Conservation (phyloP, 64 coral and sea anemone genomes). For the Pocillopora verrucosa region DNA sequence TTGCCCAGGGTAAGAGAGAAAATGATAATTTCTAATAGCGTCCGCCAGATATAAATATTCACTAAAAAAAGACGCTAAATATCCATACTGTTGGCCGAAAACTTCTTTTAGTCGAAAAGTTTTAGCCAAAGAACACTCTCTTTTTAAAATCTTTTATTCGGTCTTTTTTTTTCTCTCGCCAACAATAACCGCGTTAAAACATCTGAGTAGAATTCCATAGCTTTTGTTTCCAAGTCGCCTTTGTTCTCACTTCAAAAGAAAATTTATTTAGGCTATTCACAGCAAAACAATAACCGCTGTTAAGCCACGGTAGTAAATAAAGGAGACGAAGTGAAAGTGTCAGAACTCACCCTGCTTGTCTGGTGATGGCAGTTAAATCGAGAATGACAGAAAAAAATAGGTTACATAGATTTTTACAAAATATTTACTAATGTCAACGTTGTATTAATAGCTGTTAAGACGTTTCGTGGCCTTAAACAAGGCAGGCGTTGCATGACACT, state of each 20-base stretch:
- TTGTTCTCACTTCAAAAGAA: conserved; percentile 34
- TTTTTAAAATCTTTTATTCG: not conserved
- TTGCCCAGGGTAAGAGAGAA: too few relatives aligned
- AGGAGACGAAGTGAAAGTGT: not conserved
- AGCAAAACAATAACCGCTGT: conserved; percentile 1
- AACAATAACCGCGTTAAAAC: not conserved
- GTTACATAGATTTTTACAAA: conserved; percentile 1
- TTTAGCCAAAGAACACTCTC: too few relatives aligned
- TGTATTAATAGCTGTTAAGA: not conserved
- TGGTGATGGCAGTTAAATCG: not conserved
- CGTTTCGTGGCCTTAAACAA: not conserved
- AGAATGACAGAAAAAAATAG: not conserved
- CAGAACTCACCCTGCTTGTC: not conserved
- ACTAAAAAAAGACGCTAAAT: not conserved
- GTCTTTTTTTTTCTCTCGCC: not conserved
- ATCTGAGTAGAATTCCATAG: conserved; percentile 42
- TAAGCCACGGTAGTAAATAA: not conserved
- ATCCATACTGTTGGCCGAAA: not conserved
- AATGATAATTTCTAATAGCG: too few relatives aligned
- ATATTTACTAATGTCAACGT: not conserved
- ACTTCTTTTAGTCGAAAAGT: too few relatives aligned
- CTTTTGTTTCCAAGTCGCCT: conserved; percentile 21
- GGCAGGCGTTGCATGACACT: conserved; percentile 1
- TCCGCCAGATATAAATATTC: too few relatives aligned
- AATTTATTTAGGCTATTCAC: conserved; percentile 31